These are phyloP conservation scores for Eurois occulta DNA, from an alignment of 2,888 invertebrate species.

Conservation along the genomic window DNA sequence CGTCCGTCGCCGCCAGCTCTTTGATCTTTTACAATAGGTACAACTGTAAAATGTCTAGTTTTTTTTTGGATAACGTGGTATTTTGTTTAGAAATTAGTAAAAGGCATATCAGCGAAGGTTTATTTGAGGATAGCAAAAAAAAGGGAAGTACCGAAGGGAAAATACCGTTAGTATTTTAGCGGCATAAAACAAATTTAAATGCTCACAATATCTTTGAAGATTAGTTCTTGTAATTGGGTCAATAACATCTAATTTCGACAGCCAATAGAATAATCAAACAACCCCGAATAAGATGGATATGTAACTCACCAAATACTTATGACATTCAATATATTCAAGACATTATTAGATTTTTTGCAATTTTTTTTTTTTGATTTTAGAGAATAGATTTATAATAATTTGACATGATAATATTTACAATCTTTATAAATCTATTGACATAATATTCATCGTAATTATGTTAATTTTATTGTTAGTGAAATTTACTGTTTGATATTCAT, in stretches of 20 bases:
- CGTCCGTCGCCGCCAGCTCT: conserved; percentile 20
- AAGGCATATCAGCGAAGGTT: conserved; percentile 44
- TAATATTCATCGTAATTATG: too few relatives aligned
- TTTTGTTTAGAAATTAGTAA: conserved; percentile 39
- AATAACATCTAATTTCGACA: not conserved
- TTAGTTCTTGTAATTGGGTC: not conserved
- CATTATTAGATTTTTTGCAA: too few relatives aligned
- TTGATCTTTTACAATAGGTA: conserved; percentile 61
- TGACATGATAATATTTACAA: too few relatives aligned
- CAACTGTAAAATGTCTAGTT: conserved; percentile 36
- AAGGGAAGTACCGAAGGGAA: conserved; percentile 2
- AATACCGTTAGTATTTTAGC: too few relatives aligned
- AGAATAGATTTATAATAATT: too few relatives aligned
- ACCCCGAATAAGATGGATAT: not conserved
- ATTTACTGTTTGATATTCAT: too few relatives aligned
- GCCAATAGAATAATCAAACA: not conserved
- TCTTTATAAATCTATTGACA: too few relatives aligned
- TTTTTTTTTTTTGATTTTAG: too few relatives aligned
- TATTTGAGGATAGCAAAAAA: conserved; percentile 28
- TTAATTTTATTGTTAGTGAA: too few relatives aligned
- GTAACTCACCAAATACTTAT: not conserved
- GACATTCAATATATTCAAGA: too few relatives aligned
- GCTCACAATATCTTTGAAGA: not conserved
- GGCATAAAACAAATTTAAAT: not conserved
- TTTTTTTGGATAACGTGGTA: conserved; percentile 42